Evolutionary conservation across 2,113 vertebrate species (phyloP), one percentile per base, ranked within the genome.

Genomic region (Equus przewalskii): DNA sequence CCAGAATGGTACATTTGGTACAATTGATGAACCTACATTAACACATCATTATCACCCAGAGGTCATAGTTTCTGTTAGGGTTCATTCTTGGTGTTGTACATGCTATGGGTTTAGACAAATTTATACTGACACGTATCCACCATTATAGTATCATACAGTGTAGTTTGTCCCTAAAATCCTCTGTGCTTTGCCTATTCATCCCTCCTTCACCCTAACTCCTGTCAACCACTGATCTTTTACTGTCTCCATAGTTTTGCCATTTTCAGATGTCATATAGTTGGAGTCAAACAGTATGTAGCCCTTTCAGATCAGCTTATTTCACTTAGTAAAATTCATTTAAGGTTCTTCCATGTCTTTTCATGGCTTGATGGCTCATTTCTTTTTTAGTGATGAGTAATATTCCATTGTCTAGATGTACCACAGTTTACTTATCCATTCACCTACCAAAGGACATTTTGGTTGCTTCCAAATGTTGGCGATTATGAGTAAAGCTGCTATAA

Each of bases 401-500:
- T 65, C 28, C n/a, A 54, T 56, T 69, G 51, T 67, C 49, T 60
- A 44, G 11, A 54, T 86, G 19, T 11, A 13, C 18, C 28, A 22
- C 16, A n/a, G 54, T 79, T 72, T 44, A 60, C 44, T 60, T 82
- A 70, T 88, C 36, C 46, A 30, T 60, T 73, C 56, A 49, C 19
- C 89, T 83, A 56, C 33, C 24, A 9, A 54, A 83, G 16, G 36
- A 79, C 36, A 72, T 72, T 30, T 56, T 70, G 15, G 24, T 90
- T 78, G 51, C 54, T 89, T 81, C 90, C 72, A 64, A 70, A 14
- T 46, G 49, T 76, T 60, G 62, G 51, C 79, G 76, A 36, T 75
- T 73, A 41, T 14, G 22, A 54, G 46, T 41, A 64, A 76, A 60
- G 10, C 9, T 86, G 11, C 60, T 30, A 75, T 83, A 79, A 65